Evolutionary conservation across 2,888 invertebrate species (phyloP).

Genomic region (Physocephala rufipes): DNA sequence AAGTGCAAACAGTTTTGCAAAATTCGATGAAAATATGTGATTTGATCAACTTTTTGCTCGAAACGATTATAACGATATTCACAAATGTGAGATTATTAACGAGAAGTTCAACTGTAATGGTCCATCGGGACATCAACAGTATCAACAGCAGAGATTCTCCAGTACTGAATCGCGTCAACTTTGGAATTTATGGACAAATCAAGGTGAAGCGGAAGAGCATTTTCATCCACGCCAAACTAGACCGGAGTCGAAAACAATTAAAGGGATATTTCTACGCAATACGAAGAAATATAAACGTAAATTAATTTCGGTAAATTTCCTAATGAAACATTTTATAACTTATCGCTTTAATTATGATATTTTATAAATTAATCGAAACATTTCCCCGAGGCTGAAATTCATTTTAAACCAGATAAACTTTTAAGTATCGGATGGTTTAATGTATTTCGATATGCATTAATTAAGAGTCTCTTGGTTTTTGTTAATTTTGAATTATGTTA

Average conservation of each 20-base stretch:
- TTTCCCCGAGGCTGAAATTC: too few species aligned
- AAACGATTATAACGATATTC: conserved; percentile 44
- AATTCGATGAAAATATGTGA: conserved; percentile 67
- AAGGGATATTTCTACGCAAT: conserved; percentile 51
- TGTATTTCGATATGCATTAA: too few species aligned
- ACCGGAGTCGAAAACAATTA: conserved; percentile 39
- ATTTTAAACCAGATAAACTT: too few species aligned
- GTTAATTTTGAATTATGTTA: too few species aligned
- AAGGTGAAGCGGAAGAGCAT: background rate
- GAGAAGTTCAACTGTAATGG: conserved; percentile 50
- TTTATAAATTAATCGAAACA: conserved; percentile 44
- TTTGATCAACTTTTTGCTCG: conserved; percentile 61
- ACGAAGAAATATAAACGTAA: conserved; percentile 58
- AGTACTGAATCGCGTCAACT: conserved; percentile 6
- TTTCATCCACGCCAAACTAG: conserved; percentile 26
- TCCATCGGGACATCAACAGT: conserved; percentile 37
- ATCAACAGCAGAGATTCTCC: conserved; percentile 40
- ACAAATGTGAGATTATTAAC: conserved; percentile 58
- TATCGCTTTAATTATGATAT: conserved; percentile 57
- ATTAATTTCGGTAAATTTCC: conserved; percentile 55
- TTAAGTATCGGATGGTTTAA: too few species aligned
- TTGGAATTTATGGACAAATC: conserved; percentile 1
- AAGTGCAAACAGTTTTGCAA: conserved; percentile 63
- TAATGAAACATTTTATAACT: conserved; percentile 55
- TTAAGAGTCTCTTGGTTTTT: too few species aligned